Evolutionary conservation across 92 coral and sea anemone species (phyloP).

Genomic region (Bergia sp.): DNA sequence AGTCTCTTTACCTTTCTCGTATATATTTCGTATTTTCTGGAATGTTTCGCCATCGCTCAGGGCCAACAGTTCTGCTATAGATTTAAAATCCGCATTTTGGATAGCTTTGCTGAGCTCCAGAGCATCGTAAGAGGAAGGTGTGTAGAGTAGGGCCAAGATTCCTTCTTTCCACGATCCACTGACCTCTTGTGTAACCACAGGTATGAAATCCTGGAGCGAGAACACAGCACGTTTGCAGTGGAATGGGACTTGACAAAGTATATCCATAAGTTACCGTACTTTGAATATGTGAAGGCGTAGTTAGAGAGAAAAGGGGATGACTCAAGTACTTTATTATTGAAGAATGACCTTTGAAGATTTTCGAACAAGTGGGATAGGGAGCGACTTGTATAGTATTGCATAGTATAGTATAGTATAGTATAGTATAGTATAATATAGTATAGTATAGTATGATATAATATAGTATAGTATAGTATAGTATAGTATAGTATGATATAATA

Average conservation of each 20-base stretch:
- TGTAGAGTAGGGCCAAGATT: conserved; percentile 3
- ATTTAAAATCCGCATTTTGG: neutral
- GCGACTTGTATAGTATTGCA: neutral
- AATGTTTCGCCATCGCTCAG: neutral
- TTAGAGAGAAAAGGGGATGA: too few relatives aligned
- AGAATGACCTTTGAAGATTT: too few relatives aligned
- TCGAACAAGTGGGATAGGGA: neutral
- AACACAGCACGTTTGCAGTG: neutral
- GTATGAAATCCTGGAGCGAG: neutral
- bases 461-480: neutral
- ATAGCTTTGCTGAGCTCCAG: conserved; percentile 13
- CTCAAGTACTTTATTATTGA: too few relatives aligned
- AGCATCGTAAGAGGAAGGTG: conserved; percentile 7
- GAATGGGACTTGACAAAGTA: neutral
- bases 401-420: neutral
- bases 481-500: neutral
- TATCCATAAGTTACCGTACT: neutral
- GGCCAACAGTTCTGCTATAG: neutral
- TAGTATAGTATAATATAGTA: neutral
- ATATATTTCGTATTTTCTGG: neutral
- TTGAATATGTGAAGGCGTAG: neutral
- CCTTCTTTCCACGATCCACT: conserved; percentile 14
- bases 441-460: neutral
- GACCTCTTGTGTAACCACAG: neutral
- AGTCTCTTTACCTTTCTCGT: neutral